These are phyloP conservation scores for Sicus ferrugineus DNA, from an alignment of 2,888 invertebrate genomes.

Conservation along the genomic window DNA sequence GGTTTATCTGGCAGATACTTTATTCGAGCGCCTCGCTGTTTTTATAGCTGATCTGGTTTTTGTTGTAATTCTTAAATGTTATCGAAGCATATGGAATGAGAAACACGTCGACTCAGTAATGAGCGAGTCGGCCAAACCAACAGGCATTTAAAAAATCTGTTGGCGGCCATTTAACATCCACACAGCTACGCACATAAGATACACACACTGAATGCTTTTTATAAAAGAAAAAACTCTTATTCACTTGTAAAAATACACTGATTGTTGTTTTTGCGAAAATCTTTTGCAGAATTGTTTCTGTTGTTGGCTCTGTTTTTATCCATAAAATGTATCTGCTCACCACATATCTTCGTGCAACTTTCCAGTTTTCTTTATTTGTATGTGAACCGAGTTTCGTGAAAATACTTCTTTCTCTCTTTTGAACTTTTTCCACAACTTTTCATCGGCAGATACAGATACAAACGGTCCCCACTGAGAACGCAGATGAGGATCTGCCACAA, in stretches of 20 bases:
- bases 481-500: conserved; percentile 14
- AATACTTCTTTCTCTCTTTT: background rate
- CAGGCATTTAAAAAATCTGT: too few species aligned
- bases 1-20: background rate
- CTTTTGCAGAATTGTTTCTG: conserved; percentile 10
- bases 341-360: background rate
- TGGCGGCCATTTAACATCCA: too few species aligned
- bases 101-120: background rate
- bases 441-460: background rate
- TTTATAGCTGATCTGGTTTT: background rate
- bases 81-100: background rate
- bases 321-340: background rate
- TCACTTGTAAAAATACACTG: too few species aligned
- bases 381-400: background rate
- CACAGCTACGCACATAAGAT: too few species aligned
- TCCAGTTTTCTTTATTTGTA: background rate
- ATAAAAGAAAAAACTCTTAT: too few species aligned
- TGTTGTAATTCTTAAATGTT: background rate
- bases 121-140: too few species aligned
- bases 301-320: background rate
- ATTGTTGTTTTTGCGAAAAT: background rate
- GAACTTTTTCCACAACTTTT: conserved; percentile 7
- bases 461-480: background rate
- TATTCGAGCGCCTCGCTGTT: too few species aligned
- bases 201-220: background rate